Evolutionary conservation across 1,140 invertebrate genomes (phyloP).

Genomic region (Marisa cornuarietis): DNA sequence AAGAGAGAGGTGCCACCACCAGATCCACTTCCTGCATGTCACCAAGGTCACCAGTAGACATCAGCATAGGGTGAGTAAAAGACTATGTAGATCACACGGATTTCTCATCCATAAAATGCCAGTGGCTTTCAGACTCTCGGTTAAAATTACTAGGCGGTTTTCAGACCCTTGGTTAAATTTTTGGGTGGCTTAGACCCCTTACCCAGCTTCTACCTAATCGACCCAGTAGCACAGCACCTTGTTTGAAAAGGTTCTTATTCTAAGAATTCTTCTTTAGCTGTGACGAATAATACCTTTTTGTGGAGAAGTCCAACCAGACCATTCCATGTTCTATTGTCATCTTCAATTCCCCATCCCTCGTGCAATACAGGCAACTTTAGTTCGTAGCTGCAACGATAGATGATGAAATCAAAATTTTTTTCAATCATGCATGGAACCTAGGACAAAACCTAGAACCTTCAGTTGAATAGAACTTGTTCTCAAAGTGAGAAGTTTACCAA

Average conservation of each 20-base stretch:
- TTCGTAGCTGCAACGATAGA: constrained; percentile 15
- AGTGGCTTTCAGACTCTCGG: neutral
- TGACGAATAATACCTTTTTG: constrained; percentile 1
- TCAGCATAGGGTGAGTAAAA: neutral
- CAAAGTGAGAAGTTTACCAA: neutral
- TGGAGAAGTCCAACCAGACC: constrained; percentile 24
- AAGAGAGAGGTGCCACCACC: constrained; percentile 27
- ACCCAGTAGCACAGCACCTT: neutral
- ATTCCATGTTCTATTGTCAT: constrained; percentile 16
- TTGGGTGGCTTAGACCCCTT: too few species aligned
- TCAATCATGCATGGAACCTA: too few species aligned
- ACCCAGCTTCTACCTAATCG: too few species aligned
- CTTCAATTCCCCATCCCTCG: constrained; percentile 18
- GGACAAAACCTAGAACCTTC: too few species aligned
- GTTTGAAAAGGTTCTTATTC: neutral
- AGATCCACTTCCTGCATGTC: constrained; percentile 27
- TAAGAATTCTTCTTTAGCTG: too few species aligned
- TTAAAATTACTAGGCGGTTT: too few species aligned
- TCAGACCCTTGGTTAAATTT: too few species aligned
- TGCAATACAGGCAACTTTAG: constrained; percentile 16
- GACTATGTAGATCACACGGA: neutral
- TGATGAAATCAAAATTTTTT: neutral
- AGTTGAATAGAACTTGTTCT: neutral
- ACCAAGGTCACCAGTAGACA: neutral
- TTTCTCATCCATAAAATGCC: neutral